A percentile compares a stretch with the other conserved stretches of the same genome.
These are phyloP conservation scores for Pipistrellus kuhlii DNA, from an alignment of 2,797 vertebrate species.

Conservation along the genomic window DNA sequence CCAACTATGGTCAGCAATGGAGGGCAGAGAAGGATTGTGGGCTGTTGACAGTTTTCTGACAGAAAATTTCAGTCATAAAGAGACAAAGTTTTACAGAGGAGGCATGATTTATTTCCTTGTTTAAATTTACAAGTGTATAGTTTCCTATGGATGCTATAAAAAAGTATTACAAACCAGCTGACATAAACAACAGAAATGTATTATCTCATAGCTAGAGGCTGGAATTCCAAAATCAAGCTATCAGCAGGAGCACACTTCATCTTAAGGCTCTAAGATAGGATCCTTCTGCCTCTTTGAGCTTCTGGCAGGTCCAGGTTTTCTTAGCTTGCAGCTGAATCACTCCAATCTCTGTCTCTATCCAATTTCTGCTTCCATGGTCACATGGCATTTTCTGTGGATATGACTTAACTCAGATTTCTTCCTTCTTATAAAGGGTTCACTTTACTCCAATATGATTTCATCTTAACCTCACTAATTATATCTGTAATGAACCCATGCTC, in stretches of 20 bases:
- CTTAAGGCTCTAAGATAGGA: not conserved
- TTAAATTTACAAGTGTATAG: not conserved
- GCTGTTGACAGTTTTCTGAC: not conserved
- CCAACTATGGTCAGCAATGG: not conserved
- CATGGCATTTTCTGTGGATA: too few relatives aligned
- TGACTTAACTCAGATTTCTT: not conserved
- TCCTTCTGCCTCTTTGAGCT: not conserved
- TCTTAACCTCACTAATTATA: not conserved
- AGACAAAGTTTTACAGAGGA: slow-evolving; percentile 1
- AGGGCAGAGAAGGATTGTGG: not conserved
- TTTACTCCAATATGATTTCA: not conserved
- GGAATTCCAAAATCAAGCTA: not conserved
- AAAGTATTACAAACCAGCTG: not conserved
- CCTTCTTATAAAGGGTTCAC: not conserved
- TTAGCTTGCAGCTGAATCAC: not conserved
- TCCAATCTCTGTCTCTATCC: not conserved
- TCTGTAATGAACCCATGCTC: not conserved
- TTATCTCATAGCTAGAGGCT: not conserved
- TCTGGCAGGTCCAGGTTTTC: not conserved
- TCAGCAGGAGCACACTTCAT: not conserved
- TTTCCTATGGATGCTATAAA: not conserved
- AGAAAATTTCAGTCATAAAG: not conserved
- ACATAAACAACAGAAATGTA: not conserved
- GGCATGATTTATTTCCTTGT: not conserved
- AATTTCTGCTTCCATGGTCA: not conserved